Percentiles rank a stretch among this genome's conserved stretches.
Conservation (phyloP, 2,797 vertebrate genomes). For the Neosilurus mollespiculum region DNA sequence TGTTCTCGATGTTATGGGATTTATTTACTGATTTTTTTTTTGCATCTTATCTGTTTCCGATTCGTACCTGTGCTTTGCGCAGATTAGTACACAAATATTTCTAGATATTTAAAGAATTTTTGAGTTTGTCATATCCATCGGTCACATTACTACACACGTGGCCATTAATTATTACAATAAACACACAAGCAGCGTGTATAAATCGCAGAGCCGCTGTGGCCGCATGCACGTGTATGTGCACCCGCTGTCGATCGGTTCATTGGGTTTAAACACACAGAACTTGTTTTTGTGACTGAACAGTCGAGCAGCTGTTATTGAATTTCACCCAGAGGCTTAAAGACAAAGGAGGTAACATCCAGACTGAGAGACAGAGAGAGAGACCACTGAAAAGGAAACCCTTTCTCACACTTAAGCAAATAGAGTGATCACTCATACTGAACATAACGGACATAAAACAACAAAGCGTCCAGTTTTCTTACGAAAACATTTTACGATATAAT, state of each 20-base stretch:
- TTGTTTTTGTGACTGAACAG: neutral
- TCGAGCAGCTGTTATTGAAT: slow-evolving; percentile 4
- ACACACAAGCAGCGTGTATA: neutral
- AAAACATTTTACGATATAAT: neutral
- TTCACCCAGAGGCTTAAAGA: neutral
- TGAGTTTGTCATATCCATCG: neutral
- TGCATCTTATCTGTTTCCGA: neutral
- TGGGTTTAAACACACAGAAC: slow-evolving; percentile 13
- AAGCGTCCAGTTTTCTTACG: neutral
- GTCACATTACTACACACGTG: neutral
- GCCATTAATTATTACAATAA: neutral
- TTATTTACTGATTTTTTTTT: neutral
- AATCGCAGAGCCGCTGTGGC: neutral
- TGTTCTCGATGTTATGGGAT: too few relatives aligned
- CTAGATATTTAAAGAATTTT: neutral
- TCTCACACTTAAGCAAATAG: neutral
- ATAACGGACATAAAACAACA: too few relatives aligned
- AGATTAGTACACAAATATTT: neutral
- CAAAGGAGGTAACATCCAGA: neutral
- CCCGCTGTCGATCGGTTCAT: neutral
- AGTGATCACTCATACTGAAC: neutral
- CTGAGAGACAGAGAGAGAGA: too few relatives aligned
- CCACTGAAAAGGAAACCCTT: neutral
- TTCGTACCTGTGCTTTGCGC: neutral
- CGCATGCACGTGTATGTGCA: slow-evolving; percentile 5